A percentile compares a stretch with the other conserved stretches of the same genome.
These are phyloP conservation scores for Natator depressus DNA, from an alignment of 2,113 vertebrate genomes.

Conservation along the genomic window DNA sequence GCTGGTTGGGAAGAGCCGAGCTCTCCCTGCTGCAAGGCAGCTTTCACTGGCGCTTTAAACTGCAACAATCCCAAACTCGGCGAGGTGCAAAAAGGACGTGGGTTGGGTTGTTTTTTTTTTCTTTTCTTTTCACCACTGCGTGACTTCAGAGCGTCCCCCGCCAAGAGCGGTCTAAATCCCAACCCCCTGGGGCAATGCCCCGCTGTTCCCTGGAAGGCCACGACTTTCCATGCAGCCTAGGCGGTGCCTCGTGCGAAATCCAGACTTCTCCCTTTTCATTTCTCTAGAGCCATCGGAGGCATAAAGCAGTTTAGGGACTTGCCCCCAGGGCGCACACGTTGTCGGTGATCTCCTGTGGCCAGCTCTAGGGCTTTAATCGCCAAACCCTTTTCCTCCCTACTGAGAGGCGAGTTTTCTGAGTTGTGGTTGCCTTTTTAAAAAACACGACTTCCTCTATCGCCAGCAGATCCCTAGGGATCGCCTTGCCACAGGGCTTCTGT, in stretches of 20 bases:
- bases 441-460: neutral
- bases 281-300: too few relatives aligned
- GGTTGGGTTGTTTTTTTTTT: too few relatives aligned
- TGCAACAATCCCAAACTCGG: too few relatives aligned
- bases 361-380: rapidly evolving
- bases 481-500: rapidly evolving
- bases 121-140: neutral
- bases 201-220: neutral
- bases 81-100: too few relatives aligned
- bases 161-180: neutral
- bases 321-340: neutral
- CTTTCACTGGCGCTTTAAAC: neutral
- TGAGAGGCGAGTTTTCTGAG: rapidly evolving
- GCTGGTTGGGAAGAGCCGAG: neutral
- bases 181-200: neutral
- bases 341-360: rapidly evolving
- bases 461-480: neutral
- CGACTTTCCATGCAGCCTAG: neutral
- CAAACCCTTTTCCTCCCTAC: rapidly evolving
- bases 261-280: neutral
- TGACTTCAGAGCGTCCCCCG: neutral
- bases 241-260: neutral
- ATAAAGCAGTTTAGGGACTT: neutral
- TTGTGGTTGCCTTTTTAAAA: too few relatives aligned
- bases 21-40: too few relatives aligned